A percentile compares a stretch with the other conserved stretches of the same genome.
These are phyloP conservation scores for Acholoe squamosa DNA, from an alignment of 2,888 invertebrate genomes.

Conservation along the genomic window DNA sequence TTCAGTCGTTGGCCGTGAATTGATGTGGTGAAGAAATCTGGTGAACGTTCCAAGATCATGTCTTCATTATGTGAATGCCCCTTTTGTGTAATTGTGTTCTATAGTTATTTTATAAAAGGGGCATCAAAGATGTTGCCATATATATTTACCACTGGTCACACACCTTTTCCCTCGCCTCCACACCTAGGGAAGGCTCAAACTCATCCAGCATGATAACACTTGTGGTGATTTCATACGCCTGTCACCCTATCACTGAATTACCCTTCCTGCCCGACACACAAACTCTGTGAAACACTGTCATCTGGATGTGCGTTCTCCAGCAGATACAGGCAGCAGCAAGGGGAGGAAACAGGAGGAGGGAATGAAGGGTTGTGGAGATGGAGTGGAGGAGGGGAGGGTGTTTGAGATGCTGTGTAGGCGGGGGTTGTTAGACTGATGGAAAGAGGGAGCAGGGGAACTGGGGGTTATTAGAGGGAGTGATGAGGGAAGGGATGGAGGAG, in stretches of 20 bases:
- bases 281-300: not conserved
- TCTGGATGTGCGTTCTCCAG: not conserved
- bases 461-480: slow-evolving; percentile 21
- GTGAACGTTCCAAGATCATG: no score
- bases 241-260: no score
- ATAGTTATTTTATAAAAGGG: no score
- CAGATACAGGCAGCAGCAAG: not conserved
- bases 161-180: not conserved
- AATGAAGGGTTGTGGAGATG: not conserved
- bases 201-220: no score
- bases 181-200: no score
- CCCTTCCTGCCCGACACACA: no score
- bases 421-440: slow-evolving; percentile 20
- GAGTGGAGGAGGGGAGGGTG: not conserved
- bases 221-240: no score
- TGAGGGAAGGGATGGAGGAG: not conserved
- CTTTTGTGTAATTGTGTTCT: no score
- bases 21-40: no score
- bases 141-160: not conserved
- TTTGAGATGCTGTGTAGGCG: not conserved
- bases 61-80: no score
- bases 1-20: no score
- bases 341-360: not conserved
- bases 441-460: not conserved
- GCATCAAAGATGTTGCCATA: no score